phyloP scores from a whole-genome alignment of 92 coral and sea anemone species.

The Epizoanthus stellaris region DNA sequence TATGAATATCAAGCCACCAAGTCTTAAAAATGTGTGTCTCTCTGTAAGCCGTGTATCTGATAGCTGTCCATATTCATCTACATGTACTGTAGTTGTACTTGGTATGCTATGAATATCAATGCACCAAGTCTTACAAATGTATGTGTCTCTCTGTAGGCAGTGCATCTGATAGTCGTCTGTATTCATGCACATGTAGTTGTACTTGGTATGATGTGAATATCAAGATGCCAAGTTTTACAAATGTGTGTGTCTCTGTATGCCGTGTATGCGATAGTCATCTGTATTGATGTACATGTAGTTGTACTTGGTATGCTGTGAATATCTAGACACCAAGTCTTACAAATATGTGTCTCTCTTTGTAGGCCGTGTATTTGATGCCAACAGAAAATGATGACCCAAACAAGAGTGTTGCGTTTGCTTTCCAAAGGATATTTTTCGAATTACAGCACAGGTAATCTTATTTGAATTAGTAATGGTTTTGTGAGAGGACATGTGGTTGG shows the following conservation, averaged over 20 bases:
- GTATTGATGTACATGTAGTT: neutral
- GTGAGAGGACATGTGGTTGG: neutral
- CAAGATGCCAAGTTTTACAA: no score
- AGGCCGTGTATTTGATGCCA: slow-evolving; percentile 99
- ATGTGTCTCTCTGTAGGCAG: no score
- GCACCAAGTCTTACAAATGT: no score
- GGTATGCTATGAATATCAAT: no score
- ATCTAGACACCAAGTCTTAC: no score
- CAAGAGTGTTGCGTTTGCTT: slow-evolving; percentile 95
- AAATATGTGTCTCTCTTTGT: neutral
- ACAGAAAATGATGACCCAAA: slow-evolving; percentile 97
- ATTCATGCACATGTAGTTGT: neutral
- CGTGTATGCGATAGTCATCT: no score
- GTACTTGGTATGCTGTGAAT: neutral
- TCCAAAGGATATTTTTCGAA: slow-evolving; percentile 96
- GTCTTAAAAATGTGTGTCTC: no score
- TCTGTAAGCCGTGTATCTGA: neutral
- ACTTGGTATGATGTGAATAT: no score
- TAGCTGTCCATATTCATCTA: neutral
- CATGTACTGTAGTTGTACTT: no score
- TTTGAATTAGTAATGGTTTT: neutral
- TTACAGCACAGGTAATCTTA: slow-evolving; percentile 84
- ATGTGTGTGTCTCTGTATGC: no score
- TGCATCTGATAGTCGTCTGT: neutral
- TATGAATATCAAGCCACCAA: no score